Percentiles rank a stretch among this genome's conserved stretches.
Conservation (phyloP, 2,113 vertebrate genomes). For the Pachycephala philippinensis region DNA sequence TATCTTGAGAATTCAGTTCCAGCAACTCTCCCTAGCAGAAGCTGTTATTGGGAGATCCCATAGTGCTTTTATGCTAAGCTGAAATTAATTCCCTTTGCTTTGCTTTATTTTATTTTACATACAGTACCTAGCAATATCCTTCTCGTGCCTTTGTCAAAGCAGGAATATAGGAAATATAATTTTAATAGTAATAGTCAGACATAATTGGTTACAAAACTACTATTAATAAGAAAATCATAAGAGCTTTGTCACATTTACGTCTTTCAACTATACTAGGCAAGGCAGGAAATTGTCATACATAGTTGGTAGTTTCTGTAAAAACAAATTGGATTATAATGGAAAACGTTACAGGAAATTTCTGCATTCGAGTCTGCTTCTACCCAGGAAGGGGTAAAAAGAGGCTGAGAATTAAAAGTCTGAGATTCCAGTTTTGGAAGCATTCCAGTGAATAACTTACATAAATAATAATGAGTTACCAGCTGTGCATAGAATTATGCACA, state of each 20-base stretch:
- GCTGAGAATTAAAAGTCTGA: conserved; percentile 2
- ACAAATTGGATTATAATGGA: background rate
- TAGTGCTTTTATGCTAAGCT: background rate
- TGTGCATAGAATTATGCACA: background rate
- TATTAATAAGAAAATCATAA: background rate
- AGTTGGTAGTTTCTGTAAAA: conserved; percentile 17
- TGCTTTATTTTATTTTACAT: background rate
- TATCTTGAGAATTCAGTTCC: background rate
- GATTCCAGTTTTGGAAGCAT: conserved; percentile 19
- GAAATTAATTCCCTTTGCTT: background rate
- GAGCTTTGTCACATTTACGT: background rate
- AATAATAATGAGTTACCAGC: conserved; percentile 35
- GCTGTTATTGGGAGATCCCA: background rate
- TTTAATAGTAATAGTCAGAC: background rate
- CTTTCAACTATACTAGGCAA: background rate
- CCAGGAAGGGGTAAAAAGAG: background rate
- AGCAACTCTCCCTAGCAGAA: background rate
- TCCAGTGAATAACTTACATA: conserved; percentile 1
- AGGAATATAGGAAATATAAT: background rate
- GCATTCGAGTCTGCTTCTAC: background rate
- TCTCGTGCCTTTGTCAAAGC: background rate
- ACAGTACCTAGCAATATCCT: background rate
- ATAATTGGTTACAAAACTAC: background rate
- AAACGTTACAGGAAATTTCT: background rate
- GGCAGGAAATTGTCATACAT: conserved; percentile 9